Evolutionary conservation across 2,113 vertebrate species (phyloP).

Genomic region (Dicentrarchus labrax): DNA sequence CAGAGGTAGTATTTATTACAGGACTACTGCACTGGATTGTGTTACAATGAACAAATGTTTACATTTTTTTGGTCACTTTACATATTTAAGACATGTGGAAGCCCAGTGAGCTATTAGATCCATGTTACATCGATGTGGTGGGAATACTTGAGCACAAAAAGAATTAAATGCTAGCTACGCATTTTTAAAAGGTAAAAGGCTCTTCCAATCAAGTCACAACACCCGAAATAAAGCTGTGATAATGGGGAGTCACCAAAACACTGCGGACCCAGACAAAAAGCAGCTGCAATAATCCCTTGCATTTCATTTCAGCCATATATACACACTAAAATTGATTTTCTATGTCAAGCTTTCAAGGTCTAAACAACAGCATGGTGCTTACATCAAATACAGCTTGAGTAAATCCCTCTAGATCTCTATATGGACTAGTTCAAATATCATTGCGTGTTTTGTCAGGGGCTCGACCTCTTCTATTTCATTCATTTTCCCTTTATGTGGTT

Average conservation of each 20-base stretch:
- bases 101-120: not conserved
- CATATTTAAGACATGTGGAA: not conserved
- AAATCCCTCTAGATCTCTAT: constrained; percentile 15
- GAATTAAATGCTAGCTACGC: not conserved
- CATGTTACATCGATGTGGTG: not conserved
- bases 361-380: constrained; percentile 27
- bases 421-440: not conserved
- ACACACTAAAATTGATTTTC: constrained; percentile 23
- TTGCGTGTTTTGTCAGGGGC: constrained; percentile 3
- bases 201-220: not conserved
- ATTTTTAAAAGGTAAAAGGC: not conserved
- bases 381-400: constrained; percentile 13
- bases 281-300: not conserved
- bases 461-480: not conserved
- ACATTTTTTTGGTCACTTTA: not conserved
- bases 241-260: not conserved
- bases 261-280: not conserved
- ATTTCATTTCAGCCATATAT: constrained; percentile 1
- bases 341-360: constrained; percentile 15
- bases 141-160: not conserved
- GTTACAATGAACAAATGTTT: not conserved
- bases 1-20: not conserved
- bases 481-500: constrained; percentile 5
- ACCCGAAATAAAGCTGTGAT: not conserved
- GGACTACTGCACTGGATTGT: not conserved